Base-by-base conservation (phyloP, 1,140 invertebrate genomes). In the Drosophila sucinea region DNA sequence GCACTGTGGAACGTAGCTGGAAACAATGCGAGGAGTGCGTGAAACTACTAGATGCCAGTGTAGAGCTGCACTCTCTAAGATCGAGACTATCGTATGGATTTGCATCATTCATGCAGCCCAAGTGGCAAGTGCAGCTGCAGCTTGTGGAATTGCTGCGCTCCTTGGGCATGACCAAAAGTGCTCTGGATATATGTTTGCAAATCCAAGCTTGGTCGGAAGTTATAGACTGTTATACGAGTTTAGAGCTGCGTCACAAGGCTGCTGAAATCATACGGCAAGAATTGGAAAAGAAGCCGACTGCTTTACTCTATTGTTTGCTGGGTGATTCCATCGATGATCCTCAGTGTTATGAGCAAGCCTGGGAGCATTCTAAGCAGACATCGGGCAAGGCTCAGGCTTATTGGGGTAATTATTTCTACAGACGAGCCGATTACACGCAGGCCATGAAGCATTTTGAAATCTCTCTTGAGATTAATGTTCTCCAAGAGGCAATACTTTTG, bases 121-220 rank as follows among this genome's bases (percentile, higher is more conserved):
- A 94, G 2, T 98, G 97, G 96, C 93, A 93, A 35, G 94, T 97
- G 69, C 94, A 97, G 76, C 94, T 95, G 77, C 94, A 96, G 64
- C 92, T 98, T 40, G 98, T 96, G 1, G 95, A 96, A 75, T 73
- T 98, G 25, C 94, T 98, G 80, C 80, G 97, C 0, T 96, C 95
- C 77, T 85, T 99, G 33, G 98, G 98, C 30, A 93, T 96, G 65
- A 94, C 96, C 0, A 98, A 98, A 90, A 95, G 95, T 30, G 98
- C 98, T 32, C 93, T 99, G 11, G 97, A 98, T 76, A 93, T 98
- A 35, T 99, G 96, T 92, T 93, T 96, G 25, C 93, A 94, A 56
- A 93, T 98, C 7, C 93, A 97, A 70, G 92, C 96, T n/a, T 99
- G 98, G 98, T 97, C 99, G 79, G 95, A 98, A 90, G 96, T 98